Conservation (phyloP, 1,140 invertebrate genomes). For the Drosophila mojavensis region DNA sequence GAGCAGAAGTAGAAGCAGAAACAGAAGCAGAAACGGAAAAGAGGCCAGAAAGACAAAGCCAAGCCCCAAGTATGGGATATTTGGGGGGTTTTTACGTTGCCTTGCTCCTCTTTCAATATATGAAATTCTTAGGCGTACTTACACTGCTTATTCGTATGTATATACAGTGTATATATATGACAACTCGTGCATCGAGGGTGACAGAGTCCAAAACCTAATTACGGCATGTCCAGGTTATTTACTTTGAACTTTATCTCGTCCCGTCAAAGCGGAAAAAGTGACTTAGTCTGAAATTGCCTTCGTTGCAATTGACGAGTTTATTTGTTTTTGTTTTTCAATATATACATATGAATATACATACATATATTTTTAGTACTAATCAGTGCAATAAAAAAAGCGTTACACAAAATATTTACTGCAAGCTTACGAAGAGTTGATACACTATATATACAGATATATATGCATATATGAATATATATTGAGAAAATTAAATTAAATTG, state of each 20-base stretch:
- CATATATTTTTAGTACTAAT: constrained; percentile 5
- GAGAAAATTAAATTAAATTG: too few species aligned
- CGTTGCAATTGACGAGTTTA: constrained; percentile 65
- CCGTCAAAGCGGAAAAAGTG: constrained; percentile 45
- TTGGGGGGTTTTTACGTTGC: constrained; percentile 59
- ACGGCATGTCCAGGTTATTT: constrained; percentile 43
- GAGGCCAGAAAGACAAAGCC: constrained; percentile 9
- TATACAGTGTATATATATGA: not conserved
- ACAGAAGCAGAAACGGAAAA: not conserved
- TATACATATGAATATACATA: not conserved
- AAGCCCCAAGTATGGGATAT: constrained; percentile 22
- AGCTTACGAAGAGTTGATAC: not conserved
- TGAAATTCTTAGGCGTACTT: constrained; percentile 45
- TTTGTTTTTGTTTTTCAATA: constrained; percentile 24
- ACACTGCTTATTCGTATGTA: constrained; percentile 21
- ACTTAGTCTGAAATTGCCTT: constrained; percentile 39
- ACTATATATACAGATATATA: not conserved
- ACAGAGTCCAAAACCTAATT: constrained; percentile 12
- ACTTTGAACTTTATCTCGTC: constrained; percentile 34
- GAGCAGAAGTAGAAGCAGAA: constrained; percentile 7
- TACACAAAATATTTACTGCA: not conserved
- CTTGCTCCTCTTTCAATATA: constrained; percentile 36
- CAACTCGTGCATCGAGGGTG: constrained; percentile 16
- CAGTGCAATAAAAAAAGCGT: constrained; percentile 1
- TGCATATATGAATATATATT: not conserved